Percentiles rank a stretch among this genome's conserved stretches.
These are phyloP conservation scores for Scolanthus callimorphus DNA, from an alignment of 92 coral and sea anemone genomes.

Conservation along the genomic window DNA sequence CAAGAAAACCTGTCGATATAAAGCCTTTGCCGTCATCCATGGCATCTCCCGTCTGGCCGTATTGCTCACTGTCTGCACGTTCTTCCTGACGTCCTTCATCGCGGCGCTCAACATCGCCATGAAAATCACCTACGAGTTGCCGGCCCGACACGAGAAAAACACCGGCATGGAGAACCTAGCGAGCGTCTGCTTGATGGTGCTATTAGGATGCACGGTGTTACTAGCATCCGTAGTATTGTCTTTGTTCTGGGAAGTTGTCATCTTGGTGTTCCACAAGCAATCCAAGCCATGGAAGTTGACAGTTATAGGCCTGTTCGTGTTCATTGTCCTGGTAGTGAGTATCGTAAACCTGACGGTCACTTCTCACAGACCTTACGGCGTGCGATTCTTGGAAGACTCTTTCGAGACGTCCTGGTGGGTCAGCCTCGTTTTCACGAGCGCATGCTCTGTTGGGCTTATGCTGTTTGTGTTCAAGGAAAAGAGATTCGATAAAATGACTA, in stretches of 20 bases:
- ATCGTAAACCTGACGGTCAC: background rate
- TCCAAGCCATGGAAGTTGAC: constrained; percentile 19
- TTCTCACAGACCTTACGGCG: background rate
- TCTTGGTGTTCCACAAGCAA: constrained; percentile 37
- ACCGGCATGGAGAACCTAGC: constrained; percentile 28
- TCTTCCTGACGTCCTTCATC: constrained; percentile 16
- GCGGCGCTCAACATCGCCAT: constrained; percentile 9
- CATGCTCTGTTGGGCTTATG: constrained; percentile 2
- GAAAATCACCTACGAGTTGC: constrained; percentile 10
- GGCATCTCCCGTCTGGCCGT: constrained; percentile 4
- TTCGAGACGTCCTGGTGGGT: constrained; percentile 14
- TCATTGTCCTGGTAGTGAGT: background rate
- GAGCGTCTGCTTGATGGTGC: constrained; percentile 35
- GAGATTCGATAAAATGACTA: background rate
- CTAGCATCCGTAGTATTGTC: constrained; percentile 41
- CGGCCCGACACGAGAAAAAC: constrained; percentile 2
- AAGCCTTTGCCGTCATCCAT: background rate
- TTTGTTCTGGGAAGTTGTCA: constrained; percentile 66
- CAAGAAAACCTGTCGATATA: background rate
- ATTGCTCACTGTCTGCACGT: background rate
- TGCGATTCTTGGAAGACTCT: constrained; percentile 13
- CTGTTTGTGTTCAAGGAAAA: constrained; percentile 10
- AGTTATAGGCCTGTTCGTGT: background rate
- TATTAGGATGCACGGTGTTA: constrained; percentile 42
- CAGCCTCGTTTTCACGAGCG: constrained; percentile 2